Conservation (phyloP, 2,113 vertebrate genomes). For the Microcebus murinus region DNA sequence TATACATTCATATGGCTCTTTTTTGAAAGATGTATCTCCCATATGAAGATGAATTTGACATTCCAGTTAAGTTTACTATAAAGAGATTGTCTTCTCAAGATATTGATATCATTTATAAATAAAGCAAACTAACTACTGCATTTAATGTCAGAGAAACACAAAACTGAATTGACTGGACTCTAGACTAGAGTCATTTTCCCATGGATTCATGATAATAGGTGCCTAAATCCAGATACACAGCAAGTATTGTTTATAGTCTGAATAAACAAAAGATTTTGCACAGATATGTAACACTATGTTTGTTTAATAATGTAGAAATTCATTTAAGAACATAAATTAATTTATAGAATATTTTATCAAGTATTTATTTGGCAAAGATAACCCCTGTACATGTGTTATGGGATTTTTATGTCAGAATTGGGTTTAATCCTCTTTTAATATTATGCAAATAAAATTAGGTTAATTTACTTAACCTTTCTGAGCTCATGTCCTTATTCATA, state of each 20-base stretch:
- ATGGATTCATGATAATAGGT: background rate
- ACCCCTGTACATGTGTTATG: background rate
- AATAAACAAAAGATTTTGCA: constrained; percentile 16
- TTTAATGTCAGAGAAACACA: background rate
- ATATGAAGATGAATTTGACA: background rate
- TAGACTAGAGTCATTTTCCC: background rate
- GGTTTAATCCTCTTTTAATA: background rate
- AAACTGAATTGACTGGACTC: background rate
- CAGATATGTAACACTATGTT: background rate
- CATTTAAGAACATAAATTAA: background rate
- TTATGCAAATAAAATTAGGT: background rate
- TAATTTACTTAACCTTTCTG: background rate
- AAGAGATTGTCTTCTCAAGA: background rate
- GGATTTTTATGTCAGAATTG: background rate
- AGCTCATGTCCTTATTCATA: background rate
- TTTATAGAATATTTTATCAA: background rate
- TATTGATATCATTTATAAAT: background rate
- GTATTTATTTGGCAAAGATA: constrained; percentile 5
- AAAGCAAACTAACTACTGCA: background rate
- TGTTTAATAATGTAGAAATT: background rate
- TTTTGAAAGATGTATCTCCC: background rate
- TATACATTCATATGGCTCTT: background rate
- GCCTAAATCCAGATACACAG: background rate
- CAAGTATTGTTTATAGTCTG: background rate
- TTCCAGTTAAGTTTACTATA: background rate